Percentiles rank a stretch among this genome's conserved stretches.
Conservation (phyloP, 2,888 invertebrate genomes). For the Drosophila glabriapex region DNA sequence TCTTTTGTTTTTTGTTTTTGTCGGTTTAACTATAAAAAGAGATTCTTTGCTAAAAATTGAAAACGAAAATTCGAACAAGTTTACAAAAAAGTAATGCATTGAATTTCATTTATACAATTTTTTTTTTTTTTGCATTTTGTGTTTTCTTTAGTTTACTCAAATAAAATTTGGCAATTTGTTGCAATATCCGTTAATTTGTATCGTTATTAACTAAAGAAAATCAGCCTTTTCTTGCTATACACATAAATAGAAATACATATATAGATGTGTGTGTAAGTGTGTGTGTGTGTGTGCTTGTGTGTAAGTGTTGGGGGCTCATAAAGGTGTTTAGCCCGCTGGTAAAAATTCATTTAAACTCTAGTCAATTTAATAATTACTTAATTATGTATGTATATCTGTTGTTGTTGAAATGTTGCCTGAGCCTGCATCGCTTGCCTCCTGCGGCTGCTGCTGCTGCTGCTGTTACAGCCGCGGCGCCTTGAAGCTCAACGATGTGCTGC, state of each 20-base stretch:
- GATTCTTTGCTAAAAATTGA: conserved; percentile 54
- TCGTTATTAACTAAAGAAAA: conserved; percentile 78
- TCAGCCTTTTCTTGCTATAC: conserved; percentile 83
- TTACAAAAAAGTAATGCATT: conserved; percentile 47
- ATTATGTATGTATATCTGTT: conserved; percentile 16
- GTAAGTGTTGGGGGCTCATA: conserved; percentile 1
- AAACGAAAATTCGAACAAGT: conserved; percentile 30
- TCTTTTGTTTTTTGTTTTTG: background rate
- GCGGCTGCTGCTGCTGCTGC: conserved; percentile 23
- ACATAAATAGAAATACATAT: conserved; percentile 68
- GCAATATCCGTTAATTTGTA: conserved; percentile 63
- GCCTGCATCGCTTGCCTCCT: conserved; percentile 43
- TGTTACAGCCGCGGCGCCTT: conserved; percentile 78
- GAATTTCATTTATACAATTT: conserved; percentile 24
- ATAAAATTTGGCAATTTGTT: conserved; percentile 82
- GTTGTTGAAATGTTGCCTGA: conserved; percentile 50
- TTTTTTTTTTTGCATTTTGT: conserved; percentile 27
- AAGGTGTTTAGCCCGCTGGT: conserved; percentile 8
- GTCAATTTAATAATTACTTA: conserved; percentile 31
- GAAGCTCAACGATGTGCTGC: conserved; percentile 69
- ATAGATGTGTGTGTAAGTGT: conserved; percentile 24
- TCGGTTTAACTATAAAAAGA: conserved; percentile 38
- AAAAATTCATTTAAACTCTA: conserved; percentile 27
- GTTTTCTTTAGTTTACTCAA: conserved; percentile 35
- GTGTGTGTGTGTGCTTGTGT: conserved; percentile 25